Conservation (phyloP, 2,888 invertebrate genomes). For the Philopedon plagiatum region DNA sequence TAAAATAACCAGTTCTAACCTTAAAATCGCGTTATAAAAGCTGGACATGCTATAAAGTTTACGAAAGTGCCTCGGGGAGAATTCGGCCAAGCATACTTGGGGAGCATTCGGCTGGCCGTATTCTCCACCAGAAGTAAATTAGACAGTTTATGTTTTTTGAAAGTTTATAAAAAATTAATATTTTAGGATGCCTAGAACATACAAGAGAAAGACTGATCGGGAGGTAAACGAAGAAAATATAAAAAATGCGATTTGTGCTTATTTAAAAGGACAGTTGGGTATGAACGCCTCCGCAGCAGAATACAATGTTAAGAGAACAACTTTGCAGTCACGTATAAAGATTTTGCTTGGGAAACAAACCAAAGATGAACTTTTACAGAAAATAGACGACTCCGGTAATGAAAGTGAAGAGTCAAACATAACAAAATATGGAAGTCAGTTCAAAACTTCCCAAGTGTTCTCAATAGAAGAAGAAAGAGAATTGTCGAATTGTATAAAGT, state of each 20-base stretch:
- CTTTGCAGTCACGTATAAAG: conserved; percentile 19
- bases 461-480: conserved; percentile 21
- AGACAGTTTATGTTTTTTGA: background rate
- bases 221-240: conserved; percentile 13
- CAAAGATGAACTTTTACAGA: background rate
- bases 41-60: too few species aligned
- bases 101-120: background rate
- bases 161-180: too few species aligned
- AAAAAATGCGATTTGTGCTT: conserved; percentile 16
- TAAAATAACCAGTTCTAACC: too few species aligned
- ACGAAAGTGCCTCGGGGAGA: too few species aligned
- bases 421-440: conserved; percentile 7
- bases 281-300: conserved; percentile 9
- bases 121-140: background rate
- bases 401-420: background rate
- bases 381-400: conserved; percentile 9
- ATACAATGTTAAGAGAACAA: conserved; percentile 15
- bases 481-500: conserved; percentile 7
- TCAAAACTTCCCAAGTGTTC: conserved; percentile 10
- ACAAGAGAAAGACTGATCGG: conserved; percentile 17
- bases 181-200: conserved; percentile 6
- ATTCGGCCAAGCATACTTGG: background rate
- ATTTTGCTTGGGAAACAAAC: background rate
- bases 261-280: conserved; percentile 24
- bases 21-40: too few species aligned